Conservation (phyloP, 2,888 invertebrate species). For the Busseola fusca region DNA sequence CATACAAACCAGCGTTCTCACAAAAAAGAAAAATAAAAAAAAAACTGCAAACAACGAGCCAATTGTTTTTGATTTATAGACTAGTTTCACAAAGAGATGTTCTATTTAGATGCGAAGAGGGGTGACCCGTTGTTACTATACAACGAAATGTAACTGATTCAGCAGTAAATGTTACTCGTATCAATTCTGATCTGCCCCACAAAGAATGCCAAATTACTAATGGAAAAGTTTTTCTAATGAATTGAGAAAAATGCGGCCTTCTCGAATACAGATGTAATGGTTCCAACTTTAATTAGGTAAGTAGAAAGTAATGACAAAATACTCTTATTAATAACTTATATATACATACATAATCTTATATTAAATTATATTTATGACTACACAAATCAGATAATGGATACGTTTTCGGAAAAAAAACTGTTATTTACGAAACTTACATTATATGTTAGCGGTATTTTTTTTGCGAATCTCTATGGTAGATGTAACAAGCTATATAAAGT, state of each 20-base stretch:
- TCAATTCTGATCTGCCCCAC: conserved; percentile 55
- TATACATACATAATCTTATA: no score
- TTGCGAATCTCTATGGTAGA: not conserved
- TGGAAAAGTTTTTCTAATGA: conserved; percentile 63
- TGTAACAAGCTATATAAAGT: conserved; percentile 21
- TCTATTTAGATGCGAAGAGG: conserved; percentile 61
- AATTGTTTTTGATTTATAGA: conserved; percentile 63
- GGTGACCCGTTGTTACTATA: conserved; percentile 58
- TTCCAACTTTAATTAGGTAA: conserved; percentile 52
- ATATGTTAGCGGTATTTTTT: not conserved
- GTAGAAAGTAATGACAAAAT: conserved; percentile 53
- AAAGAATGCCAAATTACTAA: conserved; percentile 61
- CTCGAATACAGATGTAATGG: conserved; percentile 58
- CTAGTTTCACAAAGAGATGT: conserved; percentile 61
- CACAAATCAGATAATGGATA: conserved; percentile 37
- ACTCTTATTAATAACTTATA: no score
- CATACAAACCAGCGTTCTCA: conserved; percentile 45
- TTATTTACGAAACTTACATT: conserved; percentile 15
- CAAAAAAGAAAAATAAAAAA: conserved; percentile 48
- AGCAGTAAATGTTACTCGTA: conserved; percentile 59
- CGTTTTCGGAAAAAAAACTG: conserved; percentile 13
- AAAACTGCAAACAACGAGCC: conserved; percentile 57
- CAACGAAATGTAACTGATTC: conserved; percentile 57
- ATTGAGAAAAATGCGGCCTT: conserved; percentile 59
- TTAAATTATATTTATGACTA: conserved; percentile 43